Conservation (phyloP, 2,888 invertebrate genomes). For the Nymphalis urticae region DNA sequence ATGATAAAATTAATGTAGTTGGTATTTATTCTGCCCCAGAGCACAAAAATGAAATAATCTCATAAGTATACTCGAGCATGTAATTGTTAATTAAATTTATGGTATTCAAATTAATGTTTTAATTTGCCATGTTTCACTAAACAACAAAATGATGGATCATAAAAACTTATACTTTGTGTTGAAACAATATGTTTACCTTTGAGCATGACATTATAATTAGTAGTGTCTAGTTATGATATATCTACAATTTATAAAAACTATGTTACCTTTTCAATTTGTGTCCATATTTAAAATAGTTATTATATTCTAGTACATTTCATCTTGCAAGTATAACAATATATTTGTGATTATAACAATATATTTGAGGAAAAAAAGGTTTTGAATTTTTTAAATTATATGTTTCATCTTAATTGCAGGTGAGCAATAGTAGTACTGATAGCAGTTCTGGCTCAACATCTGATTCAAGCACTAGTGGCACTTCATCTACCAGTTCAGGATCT, state of each 20-base stretch:
- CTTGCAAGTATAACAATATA: no score
- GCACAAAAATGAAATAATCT: neutral
- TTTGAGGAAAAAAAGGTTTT: neutral
- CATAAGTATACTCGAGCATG: neutral
- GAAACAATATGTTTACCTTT: no score
- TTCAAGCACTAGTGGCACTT: conserved; percentile 85
- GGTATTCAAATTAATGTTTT: neutral
- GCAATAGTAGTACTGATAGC: conserved; percentile 82
- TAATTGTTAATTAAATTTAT: neutral
- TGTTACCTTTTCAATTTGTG: no score
- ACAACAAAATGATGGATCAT: no score
- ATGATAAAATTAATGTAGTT: no score
- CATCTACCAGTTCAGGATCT: conserved; percentile 86
- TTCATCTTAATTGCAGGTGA: conserved; percentile 54
- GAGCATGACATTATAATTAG: no score
- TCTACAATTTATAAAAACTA: no score
- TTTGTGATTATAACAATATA: neutral
- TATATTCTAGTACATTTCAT: no score
- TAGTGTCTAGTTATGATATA: no score
- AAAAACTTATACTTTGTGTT: no score
- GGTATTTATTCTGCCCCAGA: neutral
- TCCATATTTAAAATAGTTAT: no score
- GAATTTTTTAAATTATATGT: neutral
- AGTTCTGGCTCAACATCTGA: conserved; percentile 86
- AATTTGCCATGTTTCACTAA: no score